Conservation (phyloP, 2,797 vertebrate genomes). For the Cuniculus paca region DNA sequence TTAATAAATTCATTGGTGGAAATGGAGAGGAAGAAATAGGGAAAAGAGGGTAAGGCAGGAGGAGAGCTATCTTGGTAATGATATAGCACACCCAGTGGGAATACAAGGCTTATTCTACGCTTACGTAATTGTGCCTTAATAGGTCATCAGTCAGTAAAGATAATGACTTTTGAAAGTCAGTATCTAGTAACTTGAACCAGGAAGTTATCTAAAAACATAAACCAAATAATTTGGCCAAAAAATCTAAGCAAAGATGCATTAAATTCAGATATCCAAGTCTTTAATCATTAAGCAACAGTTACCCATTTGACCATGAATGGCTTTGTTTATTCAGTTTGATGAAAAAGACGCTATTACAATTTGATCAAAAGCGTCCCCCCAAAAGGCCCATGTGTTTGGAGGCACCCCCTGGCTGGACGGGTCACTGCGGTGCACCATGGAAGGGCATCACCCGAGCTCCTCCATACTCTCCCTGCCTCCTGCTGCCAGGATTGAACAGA, state of each 20-base stretch:
- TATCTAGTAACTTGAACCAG: not conserved
- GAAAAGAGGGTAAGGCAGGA: not conserved
- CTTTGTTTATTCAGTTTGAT: constrained; percentile 47
- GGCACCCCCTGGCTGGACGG: not conserved
- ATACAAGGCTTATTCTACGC: not conserved
- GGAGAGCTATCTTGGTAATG: not conserved
- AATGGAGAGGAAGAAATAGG: constrained; percentile 19
- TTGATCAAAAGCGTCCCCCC: not conserved
- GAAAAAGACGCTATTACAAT: not conserved
- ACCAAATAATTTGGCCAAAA: constrained; percentile 35
- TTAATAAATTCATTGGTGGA: not conserved
- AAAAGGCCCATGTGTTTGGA: not conserved
- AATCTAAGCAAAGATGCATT: not conserved
- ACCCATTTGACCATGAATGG: not conserved
- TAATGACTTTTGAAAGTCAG: not conserved
- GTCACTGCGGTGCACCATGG: too few relatives aligned
- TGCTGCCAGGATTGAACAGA: too few relatives aligned
- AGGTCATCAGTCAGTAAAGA: not conserved
- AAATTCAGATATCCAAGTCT: not conserved
- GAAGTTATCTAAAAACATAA: constrained; percentile 12
- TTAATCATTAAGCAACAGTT: constrained; percentile 35
- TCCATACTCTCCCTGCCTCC: too few relatives aligned
- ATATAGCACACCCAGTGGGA: not conserved
- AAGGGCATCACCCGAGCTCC: too few relatives aligned
- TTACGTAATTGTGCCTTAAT: not conserved